Conservation (phyloP, 2,888 invertebrate genomes). For the Drosophila borborema region DNA sequence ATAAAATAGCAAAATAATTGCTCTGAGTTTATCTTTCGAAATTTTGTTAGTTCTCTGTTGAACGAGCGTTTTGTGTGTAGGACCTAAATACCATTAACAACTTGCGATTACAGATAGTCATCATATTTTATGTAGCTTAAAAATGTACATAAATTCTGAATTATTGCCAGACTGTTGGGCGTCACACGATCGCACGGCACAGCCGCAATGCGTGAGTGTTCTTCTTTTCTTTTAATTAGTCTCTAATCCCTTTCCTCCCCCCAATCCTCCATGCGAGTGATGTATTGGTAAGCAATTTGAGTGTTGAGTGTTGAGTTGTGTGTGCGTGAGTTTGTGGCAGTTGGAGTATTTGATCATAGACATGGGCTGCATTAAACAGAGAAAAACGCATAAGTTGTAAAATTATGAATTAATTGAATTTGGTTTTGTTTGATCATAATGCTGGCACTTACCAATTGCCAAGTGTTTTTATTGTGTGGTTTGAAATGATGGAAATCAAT, state of each 20-base stretch:
- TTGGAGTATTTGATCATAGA: constrained; percentile 57
- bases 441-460: constrained; percentile 65
- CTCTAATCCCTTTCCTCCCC: constrained; percentile 16
- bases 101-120: constrained; percentile 61
- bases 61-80: constrained; percentile 49
- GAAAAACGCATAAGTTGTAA: constrained; percentile 21
- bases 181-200: constrained; percentile 54
- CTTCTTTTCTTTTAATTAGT: constrained; percentile 18
- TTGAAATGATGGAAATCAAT: constrained; percentile 67
- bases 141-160: constrained; percentile 71
- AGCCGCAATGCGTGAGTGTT: constrained; percentile 64
- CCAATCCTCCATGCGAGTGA: constrained; percentile 47
- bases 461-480: constrained; percentile 19
- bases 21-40: constrained; percentile 10
- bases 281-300: constrained; percentile 37
- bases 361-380: constrained; percentile 48
- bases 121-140: constrained; percentile 54
- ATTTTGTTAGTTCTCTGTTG: constrained; percentile 36
- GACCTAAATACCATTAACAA: constrained; percentile 57
- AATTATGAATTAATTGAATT: constrained; percentile 14
- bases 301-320: constrained; percentile 18
- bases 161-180: constrained; percentile 67
- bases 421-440: not conserved
- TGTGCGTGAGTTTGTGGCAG: constrained; percentile 38
- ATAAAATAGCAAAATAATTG: constrained; percentile 32